Evolutionary conservation across 2,888 invertebrate species (phyloP).

Genomic region (Helicoverpa assulta): DNA sequence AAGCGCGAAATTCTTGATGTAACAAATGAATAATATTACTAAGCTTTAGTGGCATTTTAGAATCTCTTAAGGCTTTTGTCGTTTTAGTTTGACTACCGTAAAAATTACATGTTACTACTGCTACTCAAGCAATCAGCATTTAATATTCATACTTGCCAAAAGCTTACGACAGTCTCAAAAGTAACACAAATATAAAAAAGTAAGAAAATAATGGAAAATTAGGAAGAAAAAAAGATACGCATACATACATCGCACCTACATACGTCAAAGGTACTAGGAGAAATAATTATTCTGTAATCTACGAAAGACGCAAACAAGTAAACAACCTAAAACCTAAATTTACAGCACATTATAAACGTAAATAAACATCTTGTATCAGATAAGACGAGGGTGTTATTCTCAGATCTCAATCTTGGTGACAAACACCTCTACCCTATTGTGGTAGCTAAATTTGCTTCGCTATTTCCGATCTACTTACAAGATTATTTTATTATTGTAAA

Average conservation of each 20-base stretch:
- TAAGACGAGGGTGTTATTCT: constrained; percentile 80
- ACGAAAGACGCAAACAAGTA: constrained; percentile 12
- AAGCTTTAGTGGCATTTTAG: constrained; percentile 33
- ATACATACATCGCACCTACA: too few species aligned
- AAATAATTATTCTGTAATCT: too few species aligned
- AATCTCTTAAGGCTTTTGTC: constrained; percentile 22
- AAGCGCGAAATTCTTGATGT: constrained; percentile 39
- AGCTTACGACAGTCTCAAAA: too few species aligned
- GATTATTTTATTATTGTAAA: constrained; percentile 87
- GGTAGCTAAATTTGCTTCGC: constrained; percentile 88
- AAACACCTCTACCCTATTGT: constrained; percentile 87
- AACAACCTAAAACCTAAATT: constrained; percentile 15
- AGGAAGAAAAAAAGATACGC: too few species aligned
- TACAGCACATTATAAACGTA: constrained; percentile 66
- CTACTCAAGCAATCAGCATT: too few species aligned
- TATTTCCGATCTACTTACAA: constrained; percentile 86
- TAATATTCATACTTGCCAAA: too few species aligned
- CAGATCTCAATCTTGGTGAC: constrained; percentile 84
- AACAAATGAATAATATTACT: constrained; percentile 41
- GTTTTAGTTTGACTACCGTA: constrained; percentile 35
- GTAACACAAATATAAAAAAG: too few species aligned
- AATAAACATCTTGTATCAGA: constrained; percentile 83
- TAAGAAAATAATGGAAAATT: too few species aligned
- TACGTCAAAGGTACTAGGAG: too few species aligned
- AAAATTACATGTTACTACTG: background rate